A percentile compares a stretch with the other conserved stretches of the same genome.
Conservation (phyloP, 2,797 vertebrate species). For the Arremon aurantiirostris region DNA sequence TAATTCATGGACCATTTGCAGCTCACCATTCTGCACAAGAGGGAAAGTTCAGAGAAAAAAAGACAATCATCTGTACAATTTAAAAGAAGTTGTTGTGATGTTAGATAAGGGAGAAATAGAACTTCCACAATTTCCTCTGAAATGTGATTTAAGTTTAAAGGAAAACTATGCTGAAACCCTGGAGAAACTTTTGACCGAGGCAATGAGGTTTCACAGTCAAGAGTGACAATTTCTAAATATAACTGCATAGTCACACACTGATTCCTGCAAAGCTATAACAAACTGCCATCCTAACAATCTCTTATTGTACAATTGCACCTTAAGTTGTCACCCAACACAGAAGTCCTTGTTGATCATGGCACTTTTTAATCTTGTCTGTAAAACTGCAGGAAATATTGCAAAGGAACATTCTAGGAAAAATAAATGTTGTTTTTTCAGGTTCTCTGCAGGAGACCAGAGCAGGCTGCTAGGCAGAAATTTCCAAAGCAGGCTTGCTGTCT, state of each 20-base stretch:
- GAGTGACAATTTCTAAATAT: neutral
- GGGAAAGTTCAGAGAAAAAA: neutral
- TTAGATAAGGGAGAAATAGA: neutral
- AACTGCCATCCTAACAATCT: neutral
- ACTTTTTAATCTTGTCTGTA: neutral
- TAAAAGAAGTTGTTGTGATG: neutral
- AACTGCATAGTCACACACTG: accelerated
- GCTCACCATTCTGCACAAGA: neutral
- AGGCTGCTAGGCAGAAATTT: neutral
- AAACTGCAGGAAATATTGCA: neutral
- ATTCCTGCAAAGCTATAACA: neutral
- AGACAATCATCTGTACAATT: neutral
- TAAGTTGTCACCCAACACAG: neutral
- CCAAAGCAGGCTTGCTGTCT: neutral
- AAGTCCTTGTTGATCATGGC: neutral
- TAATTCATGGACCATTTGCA: neutral
- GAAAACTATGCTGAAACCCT: neutral
- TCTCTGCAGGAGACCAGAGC: neutral
- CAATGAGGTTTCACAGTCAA: neutral
- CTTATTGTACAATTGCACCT: neutral
- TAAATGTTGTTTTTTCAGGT: neutral
- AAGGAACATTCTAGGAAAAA: neutral
- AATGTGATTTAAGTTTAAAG: neutral
- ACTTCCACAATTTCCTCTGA: neutral
- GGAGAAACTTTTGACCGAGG: neutral